Percentiles rank a stretch among this genome's conserved stretches.
These are phyloP conservation scores for Hypotaenidia okinawae DNA, from an alignment of 2,797 vertebrate genomes.

Conservation along the genomic window DNA sequence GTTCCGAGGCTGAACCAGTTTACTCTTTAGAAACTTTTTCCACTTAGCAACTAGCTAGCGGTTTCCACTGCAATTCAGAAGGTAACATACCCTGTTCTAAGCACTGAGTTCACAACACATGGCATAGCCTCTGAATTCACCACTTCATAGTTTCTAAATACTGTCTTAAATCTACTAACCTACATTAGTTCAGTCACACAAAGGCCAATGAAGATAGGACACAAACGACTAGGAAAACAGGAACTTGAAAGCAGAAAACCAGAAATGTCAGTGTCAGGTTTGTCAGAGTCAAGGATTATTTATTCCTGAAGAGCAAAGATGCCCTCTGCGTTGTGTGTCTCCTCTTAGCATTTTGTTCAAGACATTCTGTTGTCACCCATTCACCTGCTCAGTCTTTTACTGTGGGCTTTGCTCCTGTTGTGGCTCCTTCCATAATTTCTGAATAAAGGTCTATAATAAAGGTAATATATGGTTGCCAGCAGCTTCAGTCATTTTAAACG, in stretches of 20 bases:
- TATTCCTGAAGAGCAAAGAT: not conserved
- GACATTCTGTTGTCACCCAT: too few relatives aligned
- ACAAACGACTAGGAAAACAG: not conserved
- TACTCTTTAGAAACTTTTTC: not conserved
- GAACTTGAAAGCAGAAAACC: not conserved
- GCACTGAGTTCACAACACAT: not conserved
- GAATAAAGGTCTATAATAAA: not conserved
- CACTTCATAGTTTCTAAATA: not conserved
- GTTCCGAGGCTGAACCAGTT: not conserved
- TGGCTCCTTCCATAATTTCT: not conserved
- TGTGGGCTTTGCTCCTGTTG: not conserved
- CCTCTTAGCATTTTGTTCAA: not conserved
- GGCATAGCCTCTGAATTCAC: not conserved
- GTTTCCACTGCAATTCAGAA: not conserved
- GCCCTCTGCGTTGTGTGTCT: not conserved
- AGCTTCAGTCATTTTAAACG: not conserved
- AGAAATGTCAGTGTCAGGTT: not conserved
- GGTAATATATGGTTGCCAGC: not conserved
- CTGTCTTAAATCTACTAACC: not conserved
- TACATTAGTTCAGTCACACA: not conserved
- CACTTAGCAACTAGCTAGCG: not conserved
- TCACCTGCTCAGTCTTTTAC: not conserved
- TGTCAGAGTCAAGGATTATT: not conserved
- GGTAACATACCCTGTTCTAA: not conserved
- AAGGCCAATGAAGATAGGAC: not conserved